phyloP scores from a whole-genome alignment of 2,888 invertebrate genomes.

The Pristionchus japonicus region DNA sequence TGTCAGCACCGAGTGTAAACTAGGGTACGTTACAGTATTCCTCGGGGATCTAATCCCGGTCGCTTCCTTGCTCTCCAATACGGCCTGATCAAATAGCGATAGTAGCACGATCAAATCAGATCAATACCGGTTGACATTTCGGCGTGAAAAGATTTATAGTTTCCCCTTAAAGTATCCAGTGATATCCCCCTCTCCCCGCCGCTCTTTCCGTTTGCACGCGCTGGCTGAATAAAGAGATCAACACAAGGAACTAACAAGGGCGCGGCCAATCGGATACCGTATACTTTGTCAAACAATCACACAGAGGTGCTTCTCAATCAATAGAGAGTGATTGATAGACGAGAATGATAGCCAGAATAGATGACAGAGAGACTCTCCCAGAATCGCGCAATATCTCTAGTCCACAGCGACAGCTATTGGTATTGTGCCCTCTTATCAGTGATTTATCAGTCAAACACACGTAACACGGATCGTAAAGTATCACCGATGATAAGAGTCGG shows the following conservation, averaged over 20 bases:
- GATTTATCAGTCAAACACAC: conserved; percentile 7
- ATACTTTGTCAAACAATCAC: neutral
- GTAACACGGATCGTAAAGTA: conserved; percentile 35
- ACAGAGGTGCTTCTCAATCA: neutral
- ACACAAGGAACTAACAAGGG: conserved; percentile 6
- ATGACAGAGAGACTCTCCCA: neutral
- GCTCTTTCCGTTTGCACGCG: conserved; percentile 11
- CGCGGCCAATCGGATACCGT: neutral
- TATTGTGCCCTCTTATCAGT: conserved; percentile 24
- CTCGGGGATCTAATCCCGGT: neutral
- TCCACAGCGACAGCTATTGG: conserved; percentile 1
- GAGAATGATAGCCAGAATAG: conserved; percentile 13
- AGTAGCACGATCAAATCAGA: neutral
- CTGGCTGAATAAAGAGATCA: conserved; percentile 3
- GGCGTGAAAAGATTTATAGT: conserved; percentile 39
- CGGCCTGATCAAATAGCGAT: neutral
- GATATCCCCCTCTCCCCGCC: neutral
- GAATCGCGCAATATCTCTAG: neutral
- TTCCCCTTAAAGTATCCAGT: conserved; percentile 7
- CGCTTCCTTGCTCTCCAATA: neutral
- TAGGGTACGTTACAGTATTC: neutral
- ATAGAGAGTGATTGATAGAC: conserved; percentile 26
- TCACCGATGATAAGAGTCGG: neutral
- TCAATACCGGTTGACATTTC: conserved; percentile 18
- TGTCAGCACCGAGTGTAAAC: neutral